Percentiles rank a stretch among this genome's conserved stretches.
These are phyloP conservation scores for Drosophila rubida DNA, from an alignment of 2,888 invertebrate species.

Conservation along the genomic window DNA sequence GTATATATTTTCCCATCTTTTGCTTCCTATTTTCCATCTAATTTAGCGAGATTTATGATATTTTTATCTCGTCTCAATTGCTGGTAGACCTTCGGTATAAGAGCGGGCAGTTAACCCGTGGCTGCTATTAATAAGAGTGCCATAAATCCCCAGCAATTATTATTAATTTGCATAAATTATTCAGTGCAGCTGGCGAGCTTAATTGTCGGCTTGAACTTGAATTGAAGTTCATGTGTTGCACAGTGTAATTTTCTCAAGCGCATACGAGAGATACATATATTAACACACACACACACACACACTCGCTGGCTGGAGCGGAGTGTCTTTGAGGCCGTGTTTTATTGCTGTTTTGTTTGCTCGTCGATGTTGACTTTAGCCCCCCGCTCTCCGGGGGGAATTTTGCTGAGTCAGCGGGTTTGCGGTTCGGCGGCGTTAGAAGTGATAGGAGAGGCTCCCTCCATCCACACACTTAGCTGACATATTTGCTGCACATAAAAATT, in stretches of 20 bases:
- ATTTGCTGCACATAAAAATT: slow-evolving; percentile 68
- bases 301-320: too few species aligned
- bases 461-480: slow-evolving; percentile 72
- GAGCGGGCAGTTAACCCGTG: background rate
- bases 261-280: slow-evolving; percentile 42
- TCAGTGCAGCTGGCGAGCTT: background rate
- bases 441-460: slow-evolving; percentile 32
- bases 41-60: background rate
- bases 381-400: too few species aligned
- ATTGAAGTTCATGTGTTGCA: slow-evolving; percentile 12
- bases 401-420: slow-evolving; percentile 67
- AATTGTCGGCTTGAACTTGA: background rate
- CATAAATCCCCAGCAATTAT: background rate
- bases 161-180: background rate
- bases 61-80: background rate
- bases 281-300: too few species aligned
- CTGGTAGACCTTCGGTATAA: background rate
- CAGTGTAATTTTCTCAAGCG: slow-evolving; percentile 57
- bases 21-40: too few species aligned
- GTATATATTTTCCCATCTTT: too few species aligned
- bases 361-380: slow-evolving; percentile 66
- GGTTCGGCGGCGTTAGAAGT: slow-evolving; percentile 62
- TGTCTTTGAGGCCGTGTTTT: slow-evolving; percentile 70
- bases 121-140: background rate
- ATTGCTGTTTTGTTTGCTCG: slow-evolving; percentile 74